Evolutionary conservation across 2,113 vertebrate genomes (phyloP), one percentile per base, ranked within the genome.

Genomic region (Pungitius pungitius): DNA sequence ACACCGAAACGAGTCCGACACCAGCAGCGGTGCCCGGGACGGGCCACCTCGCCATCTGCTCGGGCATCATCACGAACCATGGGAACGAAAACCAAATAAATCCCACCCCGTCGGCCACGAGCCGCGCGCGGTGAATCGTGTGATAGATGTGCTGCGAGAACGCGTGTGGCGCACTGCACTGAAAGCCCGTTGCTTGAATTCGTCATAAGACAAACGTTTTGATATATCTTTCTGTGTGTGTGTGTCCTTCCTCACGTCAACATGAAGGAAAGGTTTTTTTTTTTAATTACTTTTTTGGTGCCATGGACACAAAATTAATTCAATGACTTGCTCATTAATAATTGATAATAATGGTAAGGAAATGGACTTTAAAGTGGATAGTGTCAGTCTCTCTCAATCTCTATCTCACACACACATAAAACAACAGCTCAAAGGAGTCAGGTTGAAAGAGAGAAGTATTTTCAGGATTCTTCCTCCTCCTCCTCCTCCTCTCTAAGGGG

Each of bases 11-110:
- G 69, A 17, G 68, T 22, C 65, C 69, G 85, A 78, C 89, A 85
- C 81, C 80, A 76, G 85, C 81, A 77, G 76, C n/a, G 69, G 43
- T 84, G 74, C 75, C 78, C 27, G 42, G n/a, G 75, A 85, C 85
- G 71, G 52, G 71, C 78, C 81, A 63, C 85, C 83, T 84, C 89
- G 77, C 93, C 93, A 91, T 93, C 94, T 94, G 93, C 75, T 87
- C 85, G 64, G 75, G 80, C 75, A 76, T 33, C 70, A 75, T 54
- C 60, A 68, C 57, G 68, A 69, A 77, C 71, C 82, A 73, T 66
- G 78, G 73, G 76, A 81, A 72, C 77, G 15, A n/a, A 35, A 56
- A 81, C 74, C 20, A 49, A 49, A 51, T 24, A 24, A 81, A 80
- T 87, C 90, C 81, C 83, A 81, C 84, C 88, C 88, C 24, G 33